Base-by-base conservation (phyloP, 2,888 invertebrate species). In the Drosophila yooni region DNA sequence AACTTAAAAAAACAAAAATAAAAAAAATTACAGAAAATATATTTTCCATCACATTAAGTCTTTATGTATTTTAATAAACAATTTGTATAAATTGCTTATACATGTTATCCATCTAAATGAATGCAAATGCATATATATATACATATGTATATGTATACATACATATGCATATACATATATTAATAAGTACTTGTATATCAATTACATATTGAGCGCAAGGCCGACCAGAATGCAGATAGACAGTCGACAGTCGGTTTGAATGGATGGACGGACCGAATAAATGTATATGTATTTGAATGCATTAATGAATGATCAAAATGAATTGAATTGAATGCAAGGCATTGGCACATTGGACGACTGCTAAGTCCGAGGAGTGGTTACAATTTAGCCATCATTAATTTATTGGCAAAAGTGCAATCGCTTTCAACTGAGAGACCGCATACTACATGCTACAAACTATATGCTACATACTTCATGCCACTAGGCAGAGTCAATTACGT, bases 151-250 rank as follows among this genome's bases (percentile, higher is more conserved):
- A 3, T 21, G 1, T 3, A 8, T 6, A 43, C 11, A 15, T 15
- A 46, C 7, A 15, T 3, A 21, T 25, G n/a, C n/a, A 46, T 46
- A 25, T 43, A 10, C 63, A 63, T 50, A 64, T 65, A 43, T 53
- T 58, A 51, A 33, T 40, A 53, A 50, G 57, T 53, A 61, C 38
- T 69, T 60, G 51, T 66, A 74, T 76, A 87, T 87, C 87, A 89
- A 89, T 89, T 89, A 79, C 71, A 63, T n/a, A 83, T 85, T 87
- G 84, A 65, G 85, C 84, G 79, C 85, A 89, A 85, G 85, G 85
- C 82, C 88, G 79, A 46, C 74, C 36, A 68, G 71, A 58, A 74
- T 58, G 51, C 74, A 52, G 62, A 15, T 67, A 57, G 70, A 29
- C 52, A 60, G 58, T 50, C 74, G n/a, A 29, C 51, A 29, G 53